phyloP scores from a whole-genome alignment of 2,113 vertebrate species.

The Sapayoa aenigma region DNA sequence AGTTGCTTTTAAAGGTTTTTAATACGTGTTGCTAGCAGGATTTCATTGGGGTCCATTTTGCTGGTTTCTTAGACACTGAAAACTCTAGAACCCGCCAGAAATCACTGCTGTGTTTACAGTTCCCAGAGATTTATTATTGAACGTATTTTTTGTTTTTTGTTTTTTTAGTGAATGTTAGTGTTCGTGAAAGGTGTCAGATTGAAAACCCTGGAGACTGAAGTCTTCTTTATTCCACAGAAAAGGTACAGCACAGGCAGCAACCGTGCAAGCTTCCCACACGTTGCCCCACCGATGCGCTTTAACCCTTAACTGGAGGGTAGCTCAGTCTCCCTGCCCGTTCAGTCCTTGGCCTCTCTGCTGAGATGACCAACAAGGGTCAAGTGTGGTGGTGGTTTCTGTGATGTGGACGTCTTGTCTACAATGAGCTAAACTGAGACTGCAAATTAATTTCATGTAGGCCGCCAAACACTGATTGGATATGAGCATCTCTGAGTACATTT shows the following conservation, averaged over 20 bases:
- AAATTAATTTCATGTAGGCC: conserved; percentile 35
- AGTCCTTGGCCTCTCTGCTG: conserved; percentile 49
- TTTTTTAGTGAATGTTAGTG: conserved; percentile 70
- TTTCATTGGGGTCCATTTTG: conserved; percentile 40
- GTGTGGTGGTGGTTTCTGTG: conserved; percentile 55
- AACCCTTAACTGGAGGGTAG: conserved; percentile 36
- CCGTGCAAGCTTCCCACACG: conserved; percentile 59
- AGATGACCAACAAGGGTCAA: conserved; percentile 50
- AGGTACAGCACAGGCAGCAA: conserved; percentile 67
- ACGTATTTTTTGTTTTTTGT: conserved; percentile 66
- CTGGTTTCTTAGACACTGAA: conserved; percentile 25
- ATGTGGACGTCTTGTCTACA: conserved; percentile 43
- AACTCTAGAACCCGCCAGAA: conserved; percentile 42
- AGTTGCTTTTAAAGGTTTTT: not conserved
- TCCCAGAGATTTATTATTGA: conserved; percentile 63
- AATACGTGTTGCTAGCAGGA: not conserved
- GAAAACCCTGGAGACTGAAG: conserved; percentile 73
- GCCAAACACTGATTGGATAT: conserved; percentile 14
- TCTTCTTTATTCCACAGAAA: conserved; percentile 73
- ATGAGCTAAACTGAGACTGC: not conserved
- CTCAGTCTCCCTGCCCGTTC: conserved; percentile 67
- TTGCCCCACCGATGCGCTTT: conserved; percentile 61
- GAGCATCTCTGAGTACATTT: not conserved
- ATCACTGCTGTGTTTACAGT: conserved; percentile 46
- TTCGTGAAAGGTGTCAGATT: conserved; percentile 70